Percentiles rank a stretch among this genome's conserved stretches.
These are phyloP conservation scores for Hirudinaria manillensis DNA, from an alignment of 2,888 invertebrate genomes.

Conservation along the genomic window DNA sequence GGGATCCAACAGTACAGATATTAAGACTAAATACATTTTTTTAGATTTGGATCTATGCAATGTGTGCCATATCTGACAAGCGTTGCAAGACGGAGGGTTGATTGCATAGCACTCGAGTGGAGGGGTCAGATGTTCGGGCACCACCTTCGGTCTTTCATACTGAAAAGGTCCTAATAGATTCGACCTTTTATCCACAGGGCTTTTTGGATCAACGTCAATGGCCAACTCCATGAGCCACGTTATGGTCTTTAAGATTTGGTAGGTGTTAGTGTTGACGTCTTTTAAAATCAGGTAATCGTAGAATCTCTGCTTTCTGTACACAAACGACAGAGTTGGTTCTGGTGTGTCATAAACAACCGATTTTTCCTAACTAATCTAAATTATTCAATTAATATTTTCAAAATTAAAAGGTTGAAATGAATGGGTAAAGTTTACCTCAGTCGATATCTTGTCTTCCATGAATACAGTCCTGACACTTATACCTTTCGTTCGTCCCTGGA, in stretches of 20 bases:
- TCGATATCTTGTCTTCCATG: slow-evolving; percentile 55
- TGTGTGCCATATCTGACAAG: slow-evolving; percentile 33
- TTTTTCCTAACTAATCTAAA: too few species aligned
- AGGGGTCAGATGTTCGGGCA: slow-evolving; percentile 2
- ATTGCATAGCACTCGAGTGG: slow-evolving; percentile 31
- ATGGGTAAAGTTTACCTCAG: too few species aligned
- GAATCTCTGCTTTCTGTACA: slow-evolving; percentile 52
- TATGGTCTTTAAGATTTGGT: slow-evolving; percentile 50
- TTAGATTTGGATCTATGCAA: slow-evolving; percentile 29
- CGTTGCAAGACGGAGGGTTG: slow-evolving; percentile 37
- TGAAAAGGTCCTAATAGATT: slow-evolving; percentile 39
- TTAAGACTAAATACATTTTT: slow-evolving; percentile 36
- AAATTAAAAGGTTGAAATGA: too few species aligned
- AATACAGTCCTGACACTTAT: slow-evolving; percentile 47
- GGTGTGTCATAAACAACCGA: slow-evolving; percentile 48
- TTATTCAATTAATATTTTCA: too few species aligned
- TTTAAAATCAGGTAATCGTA: slow-evolving; percentile 54
- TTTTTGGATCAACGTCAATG: slow-evolving; percentile 49
- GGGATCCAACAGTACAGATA: too few species aligned
- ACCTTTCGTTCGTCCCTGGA: slow-evolving; percentile 48
- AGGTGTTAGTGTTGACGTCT: slow-evolving; percentile 48
- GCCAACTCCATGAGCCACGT: too few species aligned
- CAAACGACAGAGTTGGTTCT: slow-evolving; percentile 50
- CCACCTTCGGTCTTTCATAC: slow-evolving; percentile 36
- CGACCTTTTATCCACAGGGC: slow-evolving; percentile 49